Percentiles rank a stretch among this genome's conserved stretches.
These are phyloP conservation scores for Liposcelis brunnea DNA, from an alignment of 2,888 invertebrate species.

Conservation along the genomic window DNA sequence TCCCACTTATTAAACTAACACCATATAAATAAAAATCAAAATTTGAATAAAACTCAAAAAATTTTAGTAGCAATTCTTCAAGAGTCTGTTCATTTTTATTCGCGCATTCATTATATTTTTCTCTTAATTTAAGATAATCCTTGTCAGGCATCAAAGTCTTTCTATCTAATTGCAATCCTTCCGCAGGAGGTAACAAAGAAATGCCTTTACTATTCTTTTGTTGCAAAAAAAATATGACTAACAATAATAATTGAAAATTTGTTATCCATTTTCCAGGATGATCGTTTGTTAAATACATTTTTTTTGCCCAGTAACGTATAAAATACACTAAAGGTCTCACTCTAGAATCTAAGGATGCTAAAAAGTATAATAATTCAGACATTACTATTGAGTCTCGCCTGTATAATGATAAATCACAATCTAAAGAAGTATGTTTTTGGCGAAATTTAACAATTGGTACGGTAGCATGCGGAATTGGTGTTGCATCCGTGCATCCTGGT, in stretches of 20 bases:
- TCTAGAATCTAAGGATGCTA: neutral
- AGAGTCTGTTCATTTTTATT: neutral
- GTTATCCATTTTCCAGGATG: neutral
- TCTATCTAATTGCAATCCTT: no score
- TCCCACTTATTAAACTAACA: neutral
- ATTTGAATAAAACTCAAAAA: constrained; percentile 4
- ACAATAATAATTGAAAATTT: neutral
- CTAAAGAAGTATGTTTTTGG: constrained; percentile 3
- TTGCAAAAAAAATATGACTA: constrained; percentile 1
- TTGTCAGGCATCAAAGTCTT: no score
- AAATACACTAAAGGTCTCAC: neutral
- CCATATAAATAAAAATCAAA: neutral
- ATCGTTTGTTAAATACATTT: neutral
- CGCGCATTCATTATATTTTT: no score
- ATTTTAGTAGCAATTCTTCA: constrained; percentile 4
- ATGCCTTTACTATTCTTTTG: no score
- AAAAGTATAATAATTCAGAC: constrained; percentile 2
- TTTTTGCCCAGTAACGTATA: neutral
- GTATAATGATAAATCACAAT: constrained; percentile 4
- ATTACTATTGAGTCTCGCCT: neutral
- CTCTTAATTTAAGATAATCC: no score
- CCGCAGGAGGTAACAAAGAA: no score
- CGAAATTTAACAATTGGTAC: constrained; percentile 2
- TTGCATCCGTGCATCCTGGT: neutral
- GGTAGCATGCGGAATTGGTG: neutral